phyloP scores from a whole-genome alignment of 2,888 invertebrate species.

The Muschampia plurimacula region DNA sequence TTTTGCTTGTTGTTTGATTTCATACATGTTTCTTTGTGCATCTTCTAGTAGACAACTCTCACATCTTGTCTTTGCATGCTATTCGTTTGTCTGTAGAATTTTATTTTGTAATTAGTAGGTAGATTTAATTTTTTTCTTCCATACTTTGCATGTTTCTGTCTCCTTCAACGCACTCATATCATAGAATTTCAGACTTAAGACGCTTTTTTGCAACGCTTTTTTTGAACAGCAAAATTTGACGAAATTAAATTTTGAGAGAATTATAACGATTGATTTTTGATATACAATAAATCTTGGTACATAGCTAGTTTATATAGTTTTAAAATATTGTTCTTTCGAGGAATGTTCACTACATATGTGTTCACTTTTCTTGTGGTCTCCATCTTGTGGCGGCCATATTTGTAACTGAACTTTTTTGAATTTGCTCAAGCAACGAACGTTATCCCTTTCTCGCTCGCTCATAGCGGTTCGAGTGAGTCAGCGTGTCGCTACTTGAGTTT shows the following conservation, averaged over 20 bases:
- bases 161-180: conserved; percentile 82
- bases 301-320: conserved; percentile 55
- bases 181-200: conserved; percentile 64
- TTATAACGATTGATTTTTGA: conserved; percentile 29
- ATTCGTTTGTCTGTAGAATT: conserved; percentile 27
- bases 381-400: conserved; percentile 56
- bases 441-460: conserved; percentile 2
- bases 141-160: conserved; percentile 71
- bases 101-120: conserved; percentile 36
- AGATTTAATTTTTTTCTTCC: conserved; percentile 52
- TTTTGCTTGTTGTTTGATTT: conserved; percentile 39
- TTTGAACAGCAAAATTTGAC: conserved; percentile 73
- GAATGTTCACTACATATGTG: conserved; percentile 75
- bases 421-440: conserved; percentile 39
- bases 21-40: conserved; percentile 35
- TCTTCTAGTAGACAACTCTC: conserved; percentile 49
- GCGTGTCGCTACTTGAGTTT: conserved; percentile 40
- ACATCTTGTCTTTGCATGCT: conserved; percentile 38
- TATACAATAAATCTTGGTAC: conserved; percentile 59
- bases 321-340: conserved; percentile 66
- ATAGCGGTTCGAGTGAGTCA: not conserved
- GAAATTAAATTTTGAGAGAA: conserved; percentile 51
- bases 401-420: conserved; percentile 44
- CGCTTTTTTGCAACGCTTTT: conserved; percentile 70
- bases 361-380: conserved; percentile 59